These are phyloP conservation scores for Drosophila mercatorum DNA, from an alignment of 2,888 invertebrate species.

Conservation along the genomic window DNA sequence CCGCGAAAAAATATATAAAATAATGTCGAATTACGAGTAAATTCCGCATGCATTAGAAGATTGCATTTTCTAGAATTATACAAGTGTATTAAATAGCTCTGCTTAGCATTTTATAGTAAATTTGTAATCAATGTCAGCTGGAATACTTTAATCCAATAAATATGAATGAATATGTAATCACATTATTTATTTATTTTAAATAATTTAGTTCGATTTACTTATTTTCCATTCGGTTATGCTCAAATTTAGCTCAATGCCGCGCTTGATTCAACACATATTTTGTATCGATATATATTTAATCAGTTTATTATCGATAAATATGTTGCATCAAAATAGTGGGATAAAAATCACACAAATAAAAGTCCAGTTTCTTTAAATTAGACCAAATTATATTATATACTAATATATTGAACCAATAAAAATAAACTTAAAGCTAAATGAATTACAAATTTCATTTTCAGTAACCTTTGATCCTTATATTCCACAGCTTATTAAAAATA, in stretches of 20 bases:
- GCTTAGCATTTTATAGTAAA: constrained; percentile 36
- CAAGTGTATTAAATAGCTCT: constrained; percentile 31
- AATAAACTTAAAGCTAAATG: too few relatives aligned
- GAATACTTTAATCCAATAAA: constrained; percentile 25
- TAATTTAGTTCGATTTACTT: background rate
- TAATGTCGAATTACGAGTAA: constrained; percentile 1
- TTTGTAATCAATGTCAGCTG: constrained; percentile 24
- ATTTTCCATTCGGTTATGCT: background rate
- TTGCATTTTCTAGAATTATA: constrained; percentile 40
- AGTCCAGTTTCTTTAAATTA: background rate
- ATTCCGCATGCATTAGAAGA: background rate
- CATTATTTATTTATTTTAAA: too few relatives aligned
- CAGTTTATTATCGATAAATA: background rate
- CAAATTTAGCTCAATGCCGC: background rate
- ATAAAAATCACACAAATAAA: background rate
- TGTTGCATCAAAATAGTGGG: too few relatives aligned
- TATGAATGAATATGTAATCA: constrained; percentile 18
- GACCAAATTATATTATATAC: too few relatives aligned
- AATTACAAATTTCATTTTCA: background rate
- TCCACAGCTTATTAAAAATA: background rate
- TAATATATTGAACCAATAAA: too few relatives aligned
- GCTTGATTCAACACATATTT: background rate
- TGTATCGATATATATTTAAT: background rate
- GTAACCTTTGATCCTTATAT: background rate
- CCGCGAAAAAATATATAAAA: too few relatives aligned